Base-by-base conservation (phyloP, 2,888 invertebrate genomes). In the Athripsodes cinereus region DNA sequence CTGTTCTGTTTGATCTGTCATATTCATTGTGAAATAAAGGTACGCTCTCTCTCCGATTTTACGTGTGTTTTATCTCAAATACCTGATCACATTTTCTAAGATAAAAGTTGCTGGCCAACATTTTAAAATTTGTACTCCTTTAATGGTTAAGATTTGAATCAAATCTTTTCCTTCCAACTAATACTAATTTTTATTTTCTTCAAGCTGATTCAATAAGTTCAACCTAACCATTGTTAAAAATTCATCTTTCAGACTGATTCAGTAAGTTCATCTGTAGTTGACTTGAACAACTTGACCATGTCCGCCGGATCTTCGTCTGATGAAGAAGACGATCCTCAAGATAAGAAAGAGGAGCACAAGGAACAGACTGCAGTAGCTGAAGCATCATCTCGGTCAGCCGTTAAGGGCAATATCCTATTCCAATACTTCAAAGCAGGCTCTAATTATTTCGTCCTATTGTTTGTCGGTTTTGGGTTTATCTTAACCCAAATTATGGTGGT, bases 401-500 rank as follows among this genome's bases (percentile, higher is more conserved):
- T 79, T 1, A 71, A 70, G 40, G 77, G 76, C 13, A 71, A 72
- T 1, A 69, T 77, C 46, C 67, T 71, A 13, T 49, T 70, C 1
- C 70, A 69, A 22, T 85, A 84, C 66, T 75, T 83, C 22, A 70
- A 68, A 64, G 73, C 80, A 1, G 84, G 84, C 10, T 79, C 81
- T 1, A 78, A 76, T 65, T 70, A 72, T 34, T 73, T 72, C 35
- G 65, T 74, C 2, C 70, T 80, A 1, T 61, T 73, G 1, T 64
- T 75, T 0, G 66, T 84, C 47, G 62, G 79, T 1, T 58, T 76
- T 1, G 66, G 80, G 6, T 83, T 81, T 64, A 6, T 85, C 1
- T 11, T 81, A n/a, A 78, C 86, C 1, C 85, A 87, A 65, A 67
- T 72, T 0, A 68, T 80, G 13, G 85, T 82, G 1, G 87, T 84